Conservation (phyloP, 2,888 invertebrate species). For the Odontocolon sp. region DNA sequence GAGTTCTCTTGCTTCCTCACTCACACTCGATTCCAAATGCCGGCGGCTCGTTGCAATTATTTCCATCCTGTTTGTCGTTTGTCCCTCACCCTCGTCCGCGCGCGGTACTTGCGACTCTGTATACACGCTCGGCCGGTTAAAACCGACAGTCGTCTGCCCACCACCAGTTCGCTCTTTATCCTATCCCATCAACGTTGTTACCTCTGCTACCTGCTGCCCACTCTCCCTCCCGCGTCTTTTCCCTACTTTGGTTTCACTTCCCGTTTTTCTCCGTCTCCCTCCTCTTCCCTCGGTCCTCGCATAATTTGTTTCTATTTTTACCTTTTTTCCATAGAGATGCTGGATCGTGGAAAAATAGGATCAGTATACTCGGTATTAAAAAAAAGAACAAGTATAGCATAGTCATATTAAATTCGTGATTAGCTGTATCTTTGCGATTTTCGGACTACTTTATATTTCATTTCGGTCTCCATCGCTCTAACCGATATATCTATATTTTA, state of each 20-base stretch:
- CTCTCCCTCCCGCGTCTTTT: not conserved
- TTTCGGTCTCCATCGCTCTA: no score
- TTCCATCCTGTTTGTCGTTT: conserved; percentile 68
- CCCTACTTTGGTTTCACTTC: not conserved
- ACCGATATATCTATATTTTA: no score
- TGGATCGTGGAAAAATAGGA: no score
- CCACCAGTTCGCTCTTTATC: no score
- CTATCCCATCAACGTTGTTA: not conserved
- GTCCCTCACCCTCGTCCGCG: conserved; percentile 50
- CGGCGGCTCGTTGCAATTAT: conserved; percentile 67
- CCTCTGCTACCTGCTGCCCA: not conserved
- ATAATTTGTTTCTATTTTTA: no score
- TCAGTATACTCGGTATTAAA: no score
- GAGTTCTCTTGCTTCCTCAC: conserved; percentile 52
- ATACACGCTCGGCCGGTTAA: conserved; percentile 55
- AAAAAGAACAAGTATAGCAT: no score
- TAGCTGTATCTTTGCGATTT: no score
- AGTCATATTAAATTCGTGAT: no score
- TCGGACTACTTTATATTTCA: no score
- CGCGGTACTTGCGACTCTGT: conserved; percentile 43
- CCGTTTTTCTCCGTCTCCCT: not conserved
- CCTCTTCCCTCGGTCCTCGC: not conserved
- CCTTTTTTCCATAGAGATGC: no score
- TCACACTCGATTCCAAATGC: conserved; percentile 64
- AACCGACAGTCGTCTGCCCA: conserved; percentile 31